These are phyloP conservation scores for Aphaenogaster rudis DNA, from an alignment of 1,140 invertebrate genomes.

Conservation along the genomic window DNA sequence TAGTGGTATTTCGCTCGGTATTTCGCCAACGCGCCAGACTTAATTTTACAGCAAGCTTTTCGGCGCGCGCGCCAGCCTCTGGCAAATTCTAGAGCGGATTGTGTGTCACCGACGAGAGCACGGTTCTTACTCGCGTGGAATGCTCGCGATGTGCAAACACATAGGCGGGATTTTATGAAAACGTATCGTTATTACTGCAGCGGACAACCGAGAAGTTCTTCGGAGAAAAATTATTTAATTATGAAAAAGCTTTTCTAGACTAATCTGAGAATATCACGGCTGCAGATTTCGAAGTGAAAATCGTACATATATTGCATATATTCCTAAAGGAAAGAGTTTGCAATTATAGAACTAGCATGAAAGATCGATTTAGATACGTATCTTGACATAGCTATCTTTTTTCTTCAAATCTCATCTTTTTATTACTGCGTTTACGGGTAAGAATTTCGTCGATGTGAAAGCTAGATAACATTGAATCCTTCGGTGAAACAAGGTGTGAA, in stretches of 20 bases:
- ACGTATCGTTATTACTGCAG: background rate
- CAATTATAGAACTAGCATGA: background rate
- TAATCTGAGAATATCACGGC: background rate
- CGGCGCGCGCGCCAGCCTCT: constrained; percentile 38
- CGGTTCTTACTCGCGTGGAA: constrained; percentile 56
- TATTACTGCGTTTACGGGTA: background rate
- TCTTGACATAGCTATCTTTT: background rate
- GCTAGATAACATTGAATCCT: constrained; percentile 1
- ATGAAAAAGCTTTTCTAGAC: background rate
- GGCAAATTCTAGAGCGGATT: constrained; percentile 58
- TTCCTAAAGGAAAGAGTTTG: background rate
- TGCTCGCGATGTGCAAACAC: constrained; percentile 47
- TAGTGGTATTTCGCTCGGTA: constrained; percentile 65
- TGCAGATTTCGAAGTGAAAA: background rate
- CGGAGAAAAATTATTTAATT: constrained; percentile 11
- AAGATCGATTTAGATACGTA: background rate
- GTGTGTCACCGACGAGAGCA: constrained; percentile 48
- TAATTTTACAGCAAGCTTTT: constrained; percentile 72
- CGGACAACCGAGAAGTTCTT: background rate
- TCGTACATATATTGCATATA: background rate
- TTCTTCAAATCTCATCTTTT: background rate
- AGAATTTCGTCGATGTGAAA: background rate
- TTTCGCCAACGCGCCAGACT: constrained; percentile 68
- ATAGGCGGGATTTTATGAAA: constrained; percentile 33
- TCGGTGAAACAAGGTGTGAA: constrained; percentile 2